Conservation (phyloP, 1,140 invertebrate genomes). For the Macrostomum lignano region DNA sequence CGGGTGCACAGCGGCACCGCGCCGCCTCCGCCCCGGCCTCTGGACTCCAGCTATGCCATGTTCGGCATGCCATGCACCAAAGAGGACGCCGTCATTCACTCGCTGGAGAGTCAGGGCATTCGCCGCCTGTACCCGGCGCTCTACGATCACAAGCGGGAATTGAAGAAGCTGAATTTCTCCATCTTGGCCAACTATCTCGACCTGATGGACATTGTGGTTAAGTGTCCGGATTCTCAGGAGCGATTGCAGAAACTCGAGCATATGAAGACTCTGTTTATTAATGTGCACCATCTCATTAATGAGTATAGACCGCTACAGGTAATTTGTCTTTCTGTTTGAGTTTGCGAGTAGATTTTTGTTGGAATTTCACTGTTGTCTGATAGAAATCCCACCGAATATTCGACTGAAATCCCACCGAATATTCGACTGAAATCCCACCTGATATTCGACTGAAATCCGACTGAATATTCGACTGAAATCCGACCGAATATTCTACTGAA, state of each 20-base stretch:
- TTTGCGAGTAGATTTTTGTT: too few relatives aligned
- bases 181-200: constrained; percentile 80
- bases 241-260: constrained; percentile 82
- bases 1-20: constrained; percentile 54
- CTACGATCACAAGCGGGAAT: constrained; percentile 62
- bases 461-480: too few relatives aligned
- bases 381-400: too few relatives aligned
- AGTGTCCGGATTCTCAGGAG: constrained; percentile 44
- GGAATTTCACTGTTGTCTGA: too few relatives aligned
- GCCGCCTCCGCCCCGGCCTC: constrained; percentile 49
- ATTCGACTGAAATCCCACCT: too few relatives aligned
- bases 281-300: constrained; percentile 90
- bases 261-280: constrained; percentile 73
- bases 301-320: constrained; percentile 74
- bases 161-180: constrained; percentile 88
- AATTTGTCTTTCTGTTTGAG: too few relatives aligned
- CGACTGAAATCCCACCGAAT: too few relatives aligned
- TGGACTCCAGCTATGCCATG: constrained; percentile 60
- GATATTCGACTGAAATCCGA: too few relatives aligned
- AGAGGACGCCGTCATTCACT: constrained; percentile 70
- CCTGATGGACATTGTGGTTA: constrained; percentile 66
- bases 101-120: constrained; percentile 68
- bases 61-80: constrained; percentile 74
- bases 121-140: constrained; percentile 59
- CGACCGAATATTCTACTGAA: too few relatives aligned